Percentiles rank a stretch among this genome's conserved stretches.
phyloP scores from a whole-genome alignment of 2,888 invertebrate genomes.

The Melikaiella ostensackeni region DNA sequence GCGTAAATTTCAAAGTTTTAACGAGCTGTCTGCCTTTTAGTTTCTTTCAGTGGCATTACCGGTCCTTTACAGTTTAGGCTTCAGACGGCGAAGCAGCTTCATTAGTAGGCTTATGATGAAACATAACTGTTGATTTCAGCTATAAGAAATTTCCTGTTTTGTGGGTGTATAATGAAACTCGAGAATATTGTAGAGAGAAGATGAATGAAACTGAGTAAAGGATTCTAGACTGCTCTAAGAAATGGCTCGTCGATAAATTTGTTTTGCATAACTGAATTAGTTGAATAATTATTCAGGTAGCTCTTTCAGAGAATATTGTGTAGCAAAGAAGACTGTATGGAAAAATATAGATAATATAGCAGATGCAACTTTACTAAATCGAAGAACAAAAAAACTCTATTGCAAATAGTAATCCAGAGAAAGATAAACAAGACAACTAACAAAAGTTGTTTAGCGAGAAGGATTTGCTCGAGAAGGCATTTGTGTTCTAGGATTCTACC shows the following conservation, averaged over 20 bases:
- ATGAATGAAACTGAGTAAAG: background rate
- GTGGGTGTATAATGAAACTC: background rate
- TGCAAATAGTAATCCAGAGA: background rate
- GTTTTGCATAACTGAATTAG: background rate
- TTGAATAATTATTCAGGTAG: background rate
- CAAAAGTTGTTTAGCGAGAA: constrained; percentile 1
- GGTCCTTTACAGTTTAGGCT: background rate
- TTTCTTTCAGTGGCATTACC: constrained; percentile 11
- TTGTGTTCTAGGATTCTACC: constrained; percentile 12
- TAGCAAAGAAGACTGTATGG: too few species aligned
- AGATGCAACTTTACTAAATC: background rate
- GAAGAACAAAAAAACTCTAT: background rate
- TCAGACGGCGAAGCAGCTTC: background rate
- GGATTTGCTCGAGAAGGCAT: constrained; percentile 13
- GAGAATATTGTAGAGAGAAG: too few species aligned
- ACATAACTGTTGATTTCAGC: background rate
- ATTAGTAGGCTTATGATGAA: constrained; percentile 8
- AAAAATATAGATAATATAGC: background rate
- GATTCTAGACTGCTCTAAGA: background rate
- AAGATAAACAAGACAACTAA: background rate
- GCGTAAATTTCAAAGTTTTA: constrained; percentile 30
- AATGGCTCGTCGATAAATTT: background rate
- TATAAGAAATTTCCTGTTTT: background rate
- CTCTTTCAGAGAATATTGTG: too few species aligned
- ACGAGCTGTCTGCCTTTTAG: constrained; percentile 34